Conservation (phyloP, 2,113 vertebrate species). For the Pelobates fuscus region DNA sequence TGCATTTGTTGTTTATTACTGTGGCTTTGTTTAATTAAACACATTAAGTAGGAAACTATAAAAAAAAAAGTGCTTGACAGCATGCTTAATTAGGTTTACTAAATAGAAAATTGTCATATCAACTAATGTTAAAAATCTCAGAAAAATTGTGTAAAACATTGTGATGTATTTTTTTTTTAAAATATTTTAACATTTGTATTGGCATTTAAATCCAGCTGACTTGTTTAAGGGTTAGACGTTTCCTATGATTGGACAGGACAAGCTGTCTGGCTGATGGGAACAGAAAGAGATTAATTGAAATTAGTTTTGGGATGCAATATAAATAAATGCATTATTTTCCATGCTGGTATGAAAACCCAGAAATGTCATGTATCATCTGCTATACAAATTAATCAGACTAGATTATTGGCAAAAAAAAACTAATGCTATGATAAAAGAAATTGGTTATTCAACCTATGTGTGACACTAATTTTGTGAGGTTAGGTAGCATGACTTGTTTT, state of each 20-base stretch:
- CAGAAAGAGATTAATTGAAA: conserved; percentile 36
- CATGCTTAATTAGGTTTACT: neutral
- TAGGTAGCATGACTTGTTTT: too few species aligned
- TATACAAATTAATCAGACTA: conserved; percentile 38
- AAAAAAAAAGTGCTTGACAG: neutral
- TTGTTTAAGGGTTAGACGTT: conserved; percentile 18
- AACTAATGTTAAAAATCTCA: neutral
- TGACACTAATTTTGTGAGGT: too few species aligned
- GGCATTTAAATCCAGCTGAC: neutral
- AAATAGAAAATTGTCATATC: neutral
- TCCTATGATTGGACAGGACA: conserved; percentile 25
- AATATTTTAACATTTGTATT: conserved; percentile 22
- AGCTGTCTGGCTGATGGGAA: conserved; percentile 21
- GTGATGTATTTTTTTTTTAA: neutral
- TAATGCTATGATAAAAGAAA: neutral
- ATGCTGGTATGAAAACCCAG: conserved; percentile 29
- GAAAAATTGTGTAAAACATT: neutral
- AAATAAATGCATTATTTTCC: conserved; percentile 13
- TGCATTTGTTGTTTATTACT: neutral
- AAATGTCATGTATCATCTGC: conserved; percentile 28
- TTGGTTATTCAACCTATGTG: neutral
- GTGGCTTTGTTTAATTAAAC: conserved; percentile 15
- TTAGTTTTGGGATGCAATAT: conserved; percentile 19
- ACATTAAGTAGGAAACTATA: conserved; percentile 11
- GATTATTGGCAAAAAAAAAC: conserved; percentile 14